Evolutionary conservation across 2,888 invertebrate genomes (phyloP).

Genomic region (Drosophila quinaria): DNA sequence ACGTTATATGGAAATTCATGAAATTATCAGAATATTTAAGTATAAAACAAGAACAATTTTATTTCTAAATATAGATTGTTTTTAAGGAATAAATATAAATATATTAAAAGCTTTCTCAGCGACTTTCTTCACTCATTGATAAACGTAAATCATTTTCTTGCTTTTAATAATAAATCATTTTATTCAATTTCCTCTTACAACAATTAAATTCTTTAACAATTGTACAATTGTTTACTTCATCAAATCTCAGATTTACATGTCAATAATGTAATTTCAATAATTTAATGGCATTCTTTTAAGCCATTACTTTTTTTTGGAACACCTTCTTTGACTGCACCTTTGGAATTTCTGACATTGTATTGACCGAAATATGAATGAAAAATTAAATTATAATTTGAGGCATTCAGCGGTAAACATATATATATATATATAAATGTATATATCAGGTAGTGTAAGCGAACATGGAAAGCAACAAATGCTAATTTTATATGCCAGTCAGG

Average conservation of each 20-base stretch:
- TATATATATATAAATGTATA: constrained; percentile 4
- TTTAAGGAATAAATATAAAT: neutral
- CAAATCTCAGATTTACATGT: neutral
- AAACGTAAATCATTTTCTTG: no score
- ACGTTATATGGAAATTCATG: neutral
- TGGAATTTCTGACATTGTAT: constrained; percentile 43
- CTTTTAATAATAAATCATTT: no score
- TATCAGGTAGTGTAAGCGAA: constrained; percentile 22
- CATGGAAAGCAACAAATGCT: constrained; percentile 41
- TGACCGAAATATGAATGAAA: constrained; percentile 63
- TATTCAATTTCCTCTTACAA: no score
- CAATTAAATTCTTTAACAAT: no score
- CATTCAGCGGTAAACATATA: constrained; percentile 11
- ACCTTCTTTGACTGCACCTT: constrained; percentile 12
- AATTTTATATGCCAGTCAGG: constrained; percentile 67
- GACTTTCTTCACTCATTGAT: neutral
- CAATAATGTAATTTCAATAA: neutral
- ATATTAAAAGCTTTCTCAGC: no score
- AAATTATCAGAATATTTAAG: neutral
- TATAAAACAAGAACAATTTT: no score
- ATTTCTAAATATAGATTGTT: no score
- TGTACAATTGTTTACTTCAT: neutral
- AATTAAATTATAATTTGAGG: constrained; percentile 30
- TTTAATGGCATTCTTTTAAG: neutral
- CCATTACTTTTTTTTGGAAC: constrained; percentile 21